Base-by-base conservation (phyloP, 2,888 invertebrate species). In the Pristionchus exspectatus region DNA sequence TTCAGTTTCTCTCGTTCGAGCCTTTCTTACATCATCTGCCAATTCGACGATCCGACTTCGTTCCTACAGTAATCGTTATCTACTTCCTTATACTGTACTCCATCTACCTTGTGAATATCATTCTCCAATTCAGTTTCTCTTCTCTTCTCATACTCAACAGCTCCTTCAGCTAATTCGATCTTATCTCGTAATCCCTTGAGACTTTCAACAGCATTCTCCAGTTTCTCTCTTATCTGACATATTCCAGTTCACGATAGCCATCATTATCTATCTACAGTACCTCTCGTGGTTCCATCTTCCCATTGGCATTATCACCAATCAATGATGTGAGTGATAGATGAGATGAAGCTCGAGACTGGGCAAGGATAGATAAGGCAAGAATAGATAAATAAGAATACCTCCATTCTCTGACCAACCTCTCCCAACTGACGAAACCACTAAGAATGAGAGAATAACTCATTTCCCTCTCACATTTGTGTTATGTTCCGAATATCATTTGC, bases 1-100 rank as follows among this genome's bases (percentile, higher is more conserved):
- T 56, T 83, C 56, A 56, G 83, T 56, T 30, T 83, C 83, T 56
- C 83, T 83, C 83, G 83, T 83, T 83, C 83, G n/a, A 21, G 54
- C 83, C 30, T 56, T 83, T 21, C 83, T 83, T 56, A 83, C 83
- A 38, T 54, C 83, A 56, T 83, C 83, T 27, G 83, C 54, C 27
- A 83, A 44, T 83, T 50, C 54, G 56, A 83, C 27, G 27, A 83
- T 83, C 16, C 83, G 54, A 56, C 54, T 30, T 56, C 83, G 4
- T 44, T 83, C 83, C 83, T 83, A 38, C 44, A 77, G 38, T 44
- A 44, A 21, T 44, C 44, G 9, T 18, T 10, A 44, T 77, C 77
- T 0, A 10, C 44, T 21, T 12, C 44, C 21, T 2, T 44, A 24
- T 24, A 33, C 33, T 2, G 9, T 77, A 24, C 38, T 44, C 24